A percentile compares a stretch with the other conserved stretches of the same genome.
Conservation (phyloP, 2,888 invertebrate species). For the Sminthurinus aureus region DNA sequence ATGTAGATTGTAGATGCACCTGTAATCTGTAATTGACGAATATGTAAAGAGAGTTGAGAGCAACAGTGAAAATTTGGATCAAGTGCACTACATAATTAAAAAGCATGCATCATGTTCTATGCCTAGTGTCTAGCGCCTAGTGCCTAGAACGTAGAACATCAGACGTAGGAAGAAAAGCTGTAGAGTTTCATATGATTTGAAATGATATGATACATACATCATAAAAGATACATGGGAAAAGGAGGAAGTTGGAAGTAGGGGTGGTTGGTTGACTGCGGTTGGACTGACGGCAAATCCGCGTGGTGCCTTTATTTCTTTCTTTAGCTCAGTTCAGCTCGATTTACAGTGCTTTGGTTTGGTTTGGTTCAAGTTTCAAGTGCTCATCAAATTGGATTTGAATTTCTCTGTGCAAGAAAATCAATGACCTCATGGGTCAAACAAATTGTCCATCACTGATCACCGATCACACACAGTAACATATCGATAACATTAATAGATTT, state of each 20-base stretch:
- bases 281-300: conserved; percentile 10
- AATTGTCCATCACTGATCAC: neutral
- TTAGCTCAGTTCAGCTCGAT: too few species aligned
- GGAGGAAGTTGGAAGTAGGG: conserved; percentile 1
- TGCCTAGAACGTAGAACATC: neutral
- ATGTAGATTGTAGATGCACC: neutral
- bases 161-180: neutral
- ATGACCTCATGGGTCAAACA: conserved; percentile 19
- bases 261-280: neutral
- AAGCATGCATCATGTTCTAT: too few species aligned
- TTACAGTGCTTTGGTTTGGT: too few species aligned
- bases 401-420: neutral
- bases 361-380: conserved; percentile 14
- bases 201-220: neutral
- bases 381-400: conserved; percentile 9
- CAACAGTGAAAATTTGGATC: neutral
- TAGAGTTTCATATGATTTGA: too few species aligned
- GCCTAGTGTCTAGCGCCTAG: too few species aligned
- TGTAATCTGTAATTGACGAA: neutral
- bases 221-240: neutral
- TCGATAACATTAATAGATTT: conserved; percentile 53
- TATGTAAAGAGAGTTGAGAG: neutral
- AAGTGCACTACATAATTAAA: neutral
- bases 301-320: neutral
- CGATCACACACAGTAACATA: conserved; percentile 8